phyloP scores from a whole-genome alignment of 2,797 vertebrate species.

The Coreius guichenoti region DNA sequence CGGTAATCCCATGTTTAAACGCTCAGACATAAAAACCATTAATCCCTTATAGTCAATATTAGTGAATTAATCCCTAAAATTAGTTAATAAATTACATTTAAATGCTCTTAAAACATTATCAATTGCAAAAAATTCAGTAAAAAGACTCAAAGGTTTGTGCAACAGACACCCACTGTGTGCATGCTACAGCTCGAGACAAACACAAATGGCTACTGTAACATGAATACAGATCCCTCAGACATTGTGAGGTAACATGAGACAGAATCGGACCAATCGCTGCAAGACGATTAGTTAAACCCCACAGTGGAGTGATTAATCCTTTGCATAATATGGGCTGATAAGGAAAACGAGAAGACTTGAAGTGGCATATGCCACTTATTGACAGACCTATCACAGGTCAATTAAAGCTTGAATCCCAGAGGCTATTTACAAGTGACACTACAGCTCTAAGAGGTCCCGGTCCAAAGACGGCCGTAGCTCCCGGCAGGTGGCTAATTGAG shows the following conservation, averaged over 20 bases:
- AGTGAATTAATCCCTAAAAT: constrained; percentile 69
- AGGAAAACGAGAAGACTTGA: constrained; percentile 29
- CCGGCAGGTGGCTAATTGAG: constrained; percentile 61
- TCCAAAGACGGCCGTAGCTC: constrained; percentile 38
- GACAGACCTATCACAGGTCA: constrained; percentile 52
- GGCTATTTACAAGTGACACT: constrained; percentile 52
- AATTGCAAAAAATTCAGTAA: constrained; percentile 21
- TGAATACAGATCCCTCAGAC: constrained; percentile 11
- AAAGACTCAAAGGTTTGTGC: constrained; percentile 39
- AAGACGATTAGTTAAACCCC: constrained; percentile 18
- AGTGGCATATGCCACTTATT: constrained; percentile 42
- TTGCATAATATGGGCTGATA: constrained; percentile 67
- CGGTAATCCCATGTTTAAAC: constrained; percentile 24
- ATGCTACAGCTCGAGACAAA: constrained; percentile 35
- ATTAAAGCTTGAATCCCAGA: constrained; percentile 36
- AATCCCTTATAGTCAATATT: constrained; percentile 57
- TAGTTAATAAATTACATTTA: constrained; percentile 55
- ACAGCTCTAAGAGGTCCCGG: constrained; percentile 47
- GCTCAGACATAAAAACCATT: constrained; percentile 37
- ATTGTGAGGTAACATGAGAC: not conserved
- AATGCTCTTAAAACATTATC: constrained; percentile 44
- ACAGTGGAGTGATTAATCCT: constrained; percentile 29
- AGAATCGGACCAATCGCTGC: not conserved
- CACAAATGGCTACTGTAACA: constrained; percentile 32
- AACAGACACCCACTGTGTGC: constrained; percentile 37